phyloP scores from a whole-genome alignment of 2,113 vertebrate genomes.

The Scalopus aquaticus region DNA sequence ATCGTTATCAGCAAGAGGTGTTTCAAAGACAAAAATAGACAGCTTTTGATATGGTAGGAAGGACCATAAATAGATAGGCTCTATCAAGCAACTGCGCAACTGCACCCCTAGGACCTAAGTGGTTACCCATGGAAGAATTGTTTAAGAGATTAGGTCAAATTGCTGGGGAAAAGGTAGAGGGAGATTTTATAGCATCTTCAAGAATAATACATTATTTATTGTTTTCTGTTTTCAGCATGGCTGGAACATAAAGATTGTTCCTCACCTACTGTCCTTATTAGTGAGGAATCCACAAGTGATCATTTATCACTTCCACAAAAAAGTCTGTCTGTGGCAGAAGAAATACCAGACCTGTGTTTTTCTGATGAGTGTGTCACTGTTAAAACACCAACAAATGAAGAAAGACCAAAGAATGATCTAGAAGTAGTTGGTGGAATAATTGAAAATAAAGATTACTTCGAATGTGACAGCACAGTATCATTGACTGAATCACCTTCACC shows the following conservation, averaged over 20 bases:
- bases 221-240: constrained; percentile 77
- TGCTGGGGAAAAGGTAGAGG: not conserved
- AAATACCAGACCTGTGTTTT: constrained; percentile 18
- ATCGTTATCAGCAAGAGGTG: not conserved
- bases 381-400: constrained; percentile 50
- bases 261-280: constrained; percentile 38
- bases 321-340: not conserved
- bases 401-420: constrained; percentile 55
- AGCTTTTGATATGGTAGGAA: not conserved
- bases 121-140: not conserved
- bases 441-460: constrained; percentile 7
- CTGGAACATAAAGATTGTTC: constrained; percentile 70
- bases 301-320: constrained; percentile 40
- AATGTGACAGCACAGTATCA: not conserved
- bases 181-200: not conserved
- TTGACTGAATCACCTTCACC: constrained; percentile 18
- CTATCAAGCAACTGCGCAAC: not conserved
- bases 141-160: not conserved
- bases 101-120: not conserved
- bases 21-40: constrained; percentile 1
- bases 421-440: constrained; percentile 52
- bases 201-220: not conserved
- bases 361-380: constrained; percentile 17
- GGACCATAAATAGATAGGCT: not conserved
- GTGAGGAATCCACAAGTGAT: constrained; percentile 48